phyloP scores from a whole-genome alignment of 2,888 invertebrate genomes.

The Tigriopus californicus region DNA sequence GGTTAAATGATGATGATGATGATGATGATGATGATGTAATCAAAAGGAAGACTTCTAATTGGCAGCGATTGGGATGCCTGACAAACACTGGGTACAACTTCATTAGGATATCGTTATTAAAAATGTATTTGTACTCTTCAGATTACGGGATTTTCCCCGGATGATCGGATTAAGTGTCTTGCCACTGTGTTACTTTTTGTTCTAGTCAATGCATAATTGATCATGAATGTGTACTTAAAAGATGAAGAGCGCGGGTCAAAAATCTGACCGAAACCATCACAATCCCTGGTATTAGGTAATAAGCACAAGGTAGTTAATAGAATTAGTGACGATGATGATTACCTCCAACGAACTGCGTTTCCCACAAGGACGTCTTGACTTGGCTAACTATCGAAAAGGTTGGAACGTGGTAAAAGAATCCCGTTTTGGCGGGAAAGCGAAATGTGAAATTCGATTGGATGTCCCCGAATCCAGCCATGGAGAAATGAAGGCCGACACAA shows the following conservation, averaged over 20 bases:
- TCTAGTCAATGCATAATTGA: too few relatives aligned
- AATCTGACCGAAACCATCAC: not conserved
- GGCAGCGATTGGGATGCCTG: too few relatives aligned
- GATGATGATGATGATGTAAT: too few relatives aligned
- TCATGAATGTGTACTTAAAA: too few relatives aligned
- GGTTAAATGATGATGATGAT: too few relatives aligned
- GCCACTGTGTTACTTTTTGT: not conserved
- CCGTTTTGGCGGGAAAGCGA: conserved; percentile 3
- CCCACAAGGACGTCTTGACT: not conserved
- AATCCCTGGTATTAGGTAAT: not conserved
- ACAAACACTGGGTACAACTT: not conserved
- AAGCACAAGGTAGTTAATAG: not conserved
- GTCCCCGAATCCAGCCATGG: not conserved
- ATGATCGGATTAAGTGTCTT: not conserved
- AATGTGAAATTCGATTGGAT: conserved; percentile 8
- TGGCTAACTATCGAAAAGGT: conserved; percentile 1
- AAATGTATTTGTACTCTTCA: not conserved
- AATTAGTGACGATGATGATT: not conserved
- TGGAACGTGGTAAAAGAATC: conserved; percentile 1
- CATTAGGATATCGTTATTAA: not conserved
- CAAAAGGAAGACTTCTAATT: too few relatives aligned
- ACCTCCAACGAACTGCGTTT: conserved; percentile 5
- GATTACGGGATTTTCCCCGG: not conserved
- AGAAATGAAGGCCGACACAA: conserved; percentile 6
- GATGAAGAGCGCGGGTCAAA: not conserved